Evolutionary conservation across 2,888 invertebrate genomes (phyloP), one percentile per base, ranked within the genome.

Genomic region (Volucella inflata): DNA sequence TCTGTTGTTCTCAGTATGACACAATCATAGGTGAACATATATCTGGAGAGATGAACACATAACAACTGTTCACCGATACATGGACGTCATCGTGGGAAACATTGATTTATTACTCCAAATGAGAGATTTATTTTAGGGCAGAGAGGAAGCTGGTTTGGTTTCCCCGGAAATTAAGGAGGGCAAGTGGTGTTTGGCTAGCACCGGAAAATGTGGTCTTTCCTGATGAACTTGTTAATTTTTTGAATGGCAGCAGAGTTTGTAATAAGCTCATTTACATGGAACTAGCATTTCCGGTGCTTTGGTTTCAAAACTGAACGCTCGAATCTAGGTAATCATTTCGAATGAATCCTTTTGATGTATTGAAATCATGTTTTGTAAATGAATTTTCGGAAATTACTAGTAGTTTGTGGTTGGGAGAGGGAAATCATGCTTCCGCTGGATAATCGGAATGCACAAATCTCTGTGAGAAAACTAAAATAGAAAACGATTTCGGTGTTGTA

Each of bases 61-160:
- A 75, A 75, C 79, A 84, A 79, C 79, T 79, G 84, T 48, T 17
- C n/a, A 2, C 44, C 21, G 48, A 30, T 40, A 51, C n/a, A 14
- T 10, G 62, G 51, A 68, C 44, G 70, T 71, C 71, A 75, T 72
- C 76, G 77, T 80, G 81, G 81, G 81, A 81, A 85, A 85, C 64
- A 59, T 80, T 85, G 81, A 85, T 85, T 85, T 85, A 85, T 85
- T 64, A 60, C 80, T 76, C 77, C 76, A 85, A 85, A 85, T 68
- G 85, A 68, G 57, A 77, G 85, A 85, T 85, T 85, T 85, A 85
- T 85, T 85, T 72, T 68, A 67, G 60, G 65, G 50, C 53, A 71
- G 50, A 46, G 38, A 62, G 67, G n/a, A 62, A 50, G 72, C 67
- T 60, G 67, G 67, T 40, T 65, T 55, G 72, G 60, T 72, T 82